A percentile compares a stretch with the other conserved stretches of the same genome.
Conservation (phyloP, 2,797 vertebrate species). For the Rhincodon typus region DNA sequence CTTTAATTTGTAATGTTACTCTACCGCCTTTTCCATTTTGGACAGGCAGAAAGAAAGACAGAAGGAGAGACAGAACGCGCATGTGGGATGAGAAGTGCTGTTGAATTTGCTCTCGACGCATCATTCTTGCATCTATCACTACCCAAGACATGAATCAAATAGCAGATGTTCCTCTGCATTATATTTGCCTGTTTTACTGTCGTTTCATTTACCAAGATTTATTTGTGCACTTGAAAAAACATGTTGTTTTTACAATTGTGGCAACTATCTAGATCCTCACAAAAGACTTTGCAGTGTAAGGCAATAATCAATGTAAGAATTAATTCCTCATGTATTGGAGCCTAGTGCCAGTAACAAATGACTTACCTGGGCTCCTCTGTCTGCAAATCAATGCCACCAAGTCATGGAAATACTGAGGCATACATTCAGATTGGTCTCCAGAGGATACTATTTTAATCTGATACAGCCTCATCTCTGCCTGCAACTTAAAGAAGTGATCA, state of each 20-base stretch:
- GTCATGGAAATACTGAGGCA: conserved; percentile 56
- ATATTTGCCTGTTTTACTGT: neutral
- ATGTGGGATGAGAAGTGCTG: neutral
- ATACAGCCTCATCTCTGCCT: conserved; percentile 57
- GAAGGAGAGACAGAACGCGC: no score
- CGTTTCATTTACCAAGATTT: neutral
- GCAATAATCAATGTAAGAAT: neutral
- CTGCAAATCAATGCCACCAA: conserved; percentile 55
- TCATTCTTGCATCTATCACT: neutral
- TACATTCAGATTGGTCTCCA: conserved; percentile 49
- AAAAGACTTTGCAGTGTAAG: neutral
- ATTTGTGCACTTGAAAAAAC: neutral
- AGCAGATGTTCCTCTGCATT: neutral
- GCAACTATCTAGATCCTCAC: neutral
- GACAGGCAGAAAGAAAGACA: no score
- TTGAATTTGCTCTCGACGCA: neutral
- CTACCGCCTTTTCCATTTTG: no score
- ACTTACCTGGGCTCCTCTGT: conserved; percentile 52
- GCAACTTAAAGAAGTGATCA: conserved; percentile 58
- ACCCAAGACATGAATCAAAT: neutral
- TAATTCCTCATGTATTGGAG: neutral
- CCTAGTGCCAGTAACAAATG: neutral
- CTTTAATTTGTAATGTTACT: no score
- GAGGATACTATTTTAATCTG: conserved; percentile 61
- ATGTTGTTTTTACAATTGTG: neutral